phyloP scores from a whole-genome alignment of 2,113 vertebrate species.

The Toxotes chatareus region DNA sequence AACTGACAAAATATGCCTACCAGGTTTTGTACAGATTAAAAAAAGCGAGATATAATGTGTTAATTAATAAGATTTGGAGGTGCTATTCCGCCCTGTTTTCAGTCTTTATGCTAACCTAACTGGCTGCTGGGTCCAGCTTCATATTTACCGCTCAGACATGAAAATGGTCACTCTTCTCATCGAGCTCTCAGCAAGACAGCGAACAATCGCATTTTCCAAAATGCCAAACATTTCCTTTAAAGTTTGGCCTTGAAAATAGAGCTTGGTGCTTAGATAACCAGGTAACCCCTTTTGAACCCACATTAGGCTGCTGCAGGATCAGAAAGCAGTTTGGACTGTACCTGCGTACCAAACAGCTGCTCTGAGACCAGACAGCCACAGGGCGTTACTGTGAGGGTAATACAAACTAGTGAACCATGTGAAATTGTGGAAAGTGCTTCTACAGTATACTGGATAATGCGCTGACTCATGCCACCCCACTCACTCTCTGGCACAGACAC shows the following conservation, averaged over 20 bases:
- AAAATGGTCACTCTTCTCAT: background rate
- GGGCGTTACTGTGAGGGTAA: conserved; percentile 62
- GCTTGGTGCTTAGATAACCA: conserved; percentile 20
- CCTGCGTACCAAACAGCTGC: conserved; percentile 56
- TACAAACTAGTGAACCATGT: conserved; percentile 53
- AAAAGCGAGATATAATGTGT: background rate
- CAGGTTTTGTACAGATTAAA: too few species aligned
- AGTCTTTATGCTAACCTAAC: background rate
- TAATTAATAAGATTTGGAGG: background rate
- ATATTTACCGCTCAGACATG: background rate
- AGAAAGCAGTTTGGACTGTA: conserved; percentile 38
- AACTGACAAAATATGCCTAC: too few species aligned
- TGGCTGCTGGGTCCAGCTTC: background rate
- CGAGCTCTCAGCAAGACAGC: background rate
- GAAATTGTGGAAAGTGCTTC: conserved; percentile 52
- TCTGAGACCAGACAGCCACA: conserved; percentile 57
- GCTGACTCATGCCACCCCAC: conserved; percentile 62
- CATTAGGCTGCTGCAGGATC: conserved; percentile 20
- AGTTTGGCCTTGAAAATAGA: background rate
- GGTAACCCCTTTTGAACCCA: conserved; percentile 25
- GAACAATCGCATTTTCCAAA: background rate
- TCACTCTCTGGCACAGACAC: conserved; percentile 19
- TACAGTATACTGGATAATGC: conserved; percentile 53
- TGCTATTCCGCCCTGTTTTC: background rate
- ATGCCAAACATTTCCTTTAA: background rate